Base-by-base conservation (phyloP, 2,113 vertebrate genomes). In the Lagopus muta region DNA sequence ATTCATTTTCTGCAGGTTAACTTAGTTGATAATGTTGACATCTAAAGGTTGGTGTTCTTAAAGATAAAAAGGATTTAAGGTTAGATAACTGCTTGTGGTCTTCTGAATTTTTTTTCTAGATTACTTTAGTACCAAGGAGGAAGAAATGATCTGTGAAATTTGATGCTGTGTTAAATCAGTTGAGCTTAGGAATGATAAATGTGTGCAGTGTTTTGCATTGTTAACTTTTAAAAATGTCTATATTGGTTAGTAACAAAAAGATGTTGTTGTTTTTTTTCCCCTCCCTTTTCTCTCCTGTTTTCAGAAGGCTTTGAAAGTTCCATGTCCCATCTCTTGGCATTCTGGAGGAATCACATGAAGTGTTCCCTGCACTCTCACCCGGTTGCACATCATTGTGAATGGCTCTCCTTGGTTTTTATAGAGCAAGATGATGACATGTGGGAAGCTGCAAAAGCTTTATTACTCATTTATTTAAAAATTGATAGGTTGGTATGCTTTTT, bases 401-500 rank as follows among this genome's bases (percentile, higher is more conserved):
- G 98, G 98, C 84, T 99, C 74, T 98, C 97, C 36, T 76, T 97
- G 90, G 94, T 99, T 85, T 99, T 99, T 79, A 98, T 98, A 60
- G 99, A 99, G 61, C 99, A 99, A 97, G 99, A 99, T 4, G 99
- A 99, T 74, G 99, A 99, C 94, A 98, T 99, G 98, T 97, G 99
- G 90, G 99, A 99, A 94, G 98, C 98, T n/a, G 98, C 98, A 89
- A 98, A 97, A 84, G 97, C 98, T 20, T 95, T 98, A 30, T 76
- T 99, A 34, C 85, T 94, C 47, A 94, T 99, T 85, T 98, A 99
- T 96, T 96, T 98, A 43, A 97, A 97, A 77, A 79, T 97, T 82
- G 96, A 97, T 96, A 98, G 98, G 98, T 98, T 40, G 47, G 97
- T 97, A 7, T 78, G 15, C 5, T 1, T 27, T 55, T 84, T 36